Base-by-base conservation (phyloP, 2,888 invertebrate species). In the Drosophila recens region DNA sequence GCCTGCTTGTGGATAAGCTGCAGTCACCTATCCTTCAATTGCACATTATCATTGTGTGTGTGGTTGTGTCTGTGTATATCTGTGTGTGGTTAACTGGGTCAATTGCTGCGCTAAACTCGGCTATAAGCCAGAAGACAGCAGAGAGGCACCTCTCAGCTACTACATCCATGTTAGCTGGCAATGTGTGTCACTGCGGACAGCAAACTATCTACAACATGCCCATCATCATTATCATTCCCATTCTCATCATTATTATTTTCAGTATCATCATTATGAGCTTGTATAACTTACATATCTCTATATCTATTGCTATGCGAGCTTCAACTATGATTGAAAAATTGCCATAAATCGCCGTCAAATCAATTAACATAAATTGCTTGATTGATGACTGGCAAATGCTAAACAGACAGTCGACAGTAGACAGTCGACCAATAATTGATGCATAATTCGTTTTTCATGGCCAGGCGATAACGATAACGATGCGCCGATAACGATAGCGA, bases 281-380 rank as follows among this genome's bases (percentile, higher is more conserved):
- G 43, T 23, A 34, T 54, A 20, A 43, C 13, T 23, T 34, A 45
- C 43, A 20, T 56, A 56, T 42, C 17, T 43, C 13, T 54, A 33
- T 54, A 33, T 13, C 20, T 36, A 17, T 34, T 15, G 15, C 53
- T 27, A 6, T 20, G 20, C 11, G 11, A 33, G 9, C 20, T 34
- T 17, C 15, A 20, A 53, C 40, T 54, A 13, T 30, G 43, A 54
- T 75, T 75, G 75, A 82, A 81, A 80, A 89, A 78, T 69, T 56
- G 61, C 72, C 76, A 84, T 90, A 89, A 86, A 89, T 89, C 71
- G 87, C 61, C 82, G 72, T 81, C 76, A 69, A 90, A 80, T 90
- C 90, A 86, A 90, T 86, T 86, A 87, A 75, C 82, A 87, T 90
- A 84, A 88, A 86, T 89, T 76, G 69, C 64, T 76, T 90, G 90